Evolutionary conservation across 2,888 invertebrate species (phyloP).

Genomic region (Cerastis leucographa): DNA sequence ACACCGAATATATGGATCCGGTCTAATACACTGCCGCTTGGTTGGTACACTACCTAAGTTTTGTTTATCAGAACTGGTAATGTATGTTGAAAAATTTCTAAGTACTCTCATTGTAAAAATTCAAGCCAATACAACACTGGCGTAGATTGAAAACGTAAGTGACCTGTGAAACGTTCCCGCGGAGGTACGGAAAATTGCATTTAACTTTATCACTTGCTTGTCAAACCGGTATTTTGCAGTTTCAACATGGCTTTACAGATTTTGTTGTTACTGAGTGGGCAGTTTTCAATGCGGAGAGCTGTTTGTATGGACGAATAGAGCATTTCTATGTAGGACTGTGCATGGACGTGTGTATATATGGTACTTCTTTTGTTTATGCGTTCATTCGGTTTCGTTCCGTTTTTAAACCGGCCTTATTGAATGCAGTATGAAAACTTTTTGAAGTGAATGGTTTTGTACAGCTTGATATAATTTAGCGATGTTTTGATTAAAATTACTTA

Average conservation of each 20-base stretch:
- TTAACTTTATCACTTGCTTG: conserved; percentile 31
- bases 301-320: conserved; percentile 17
- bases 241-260: conserved; percentile 28
- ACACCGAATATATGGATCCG: neutral
- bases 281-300: conserved; percentile 28
- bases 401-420: conserved; percentile 39
- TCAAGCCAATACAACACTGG: conserved; percentile 5
- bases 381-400: conserved; percentile 33
- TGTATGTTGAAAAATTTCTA: neutral
- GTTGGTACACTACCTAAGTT: neutral
- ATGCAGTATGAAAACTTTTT: conserved; percentile 16
- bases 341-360: neutral
- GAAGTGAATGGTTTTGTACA: neutral
- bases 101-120: neutral
- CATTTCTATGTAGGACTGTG: neutral
- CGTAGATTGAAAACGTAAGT: conserved; percentile 55
- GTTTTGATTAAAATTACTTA: conserved; percentile 2
- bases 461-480: neutral
- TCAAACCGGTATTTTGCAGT: conserved; percentile 35
- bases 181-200: conserved; percentile 51
- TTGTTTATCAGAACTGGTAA: neutral
- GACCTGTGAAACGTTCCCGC: conserved; percentile 56
- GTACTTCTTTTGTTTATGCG: conserved; percentile 38
- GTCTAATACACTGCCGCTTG: conserved; percentile 25
- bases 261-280: conserved; percentile 41